Evolutionary conservation across 2,797 vertebrate genomes (phyloP).

Genomic region (Anomalospiza imberbis): DNA sequence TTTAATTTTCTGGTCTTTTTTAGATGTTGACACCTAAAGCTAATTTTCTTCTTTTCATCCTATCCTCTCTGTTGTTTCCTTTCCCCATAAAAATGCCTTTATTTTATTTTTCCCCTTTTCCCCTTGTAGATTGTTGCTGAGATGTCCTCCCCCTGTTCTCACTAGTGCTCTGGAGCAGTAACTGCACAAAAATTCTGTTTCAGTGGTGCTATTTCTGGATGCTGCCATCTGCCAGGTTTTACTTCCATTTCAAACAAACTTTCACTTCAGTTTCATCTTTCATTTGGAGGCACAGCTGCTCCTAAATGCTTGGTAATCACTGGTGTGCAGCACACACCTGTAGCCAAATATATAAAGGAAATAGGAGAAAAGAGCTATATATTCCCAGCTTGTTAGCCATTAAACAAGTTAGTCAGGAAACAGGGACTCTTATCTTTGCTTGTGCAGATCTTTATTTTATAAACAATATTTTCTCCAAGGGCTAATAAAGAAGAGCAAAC

Average conservation of each 20-base stretch:
- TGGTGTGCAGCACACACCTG: slow-evolving; percentile 28
- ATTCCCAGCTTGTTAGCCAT: slow-evolving; percentile 41
- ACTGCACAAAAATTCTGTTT: not conserved
- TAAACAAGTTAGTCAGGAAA: slow-evolving; percentile 57
- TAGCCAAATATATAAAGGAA: slow-evolving; percentile 29
- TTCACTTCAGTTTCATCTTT: slow-evolving; percentile 28
- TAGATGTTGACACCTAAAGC: not conserved
- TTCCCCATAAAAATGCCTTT: not conserved
- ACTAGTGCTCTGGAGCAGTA: not conserved
- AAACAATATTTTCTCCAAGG: slow-evolving; percentile 85
- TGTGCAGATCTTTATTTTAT: slow-evolving; percentile 89
- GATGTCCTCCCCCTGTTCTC: not conserved
- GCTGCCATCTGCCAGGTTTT: slow-evolving; percentile 41
- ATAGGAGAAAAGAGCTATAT: not conserved
- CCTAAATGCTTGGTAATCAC: slow-evolving; percentile 33
- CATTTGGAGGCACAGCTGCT: slow-evolving; percentile 49
- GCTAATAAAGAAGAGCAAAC: slow-evolving; percentile 85
- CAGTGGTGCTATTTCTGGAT: slow-evolving; percentile 32
- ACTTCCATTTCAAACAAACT: slow-evolving; percentile 47
- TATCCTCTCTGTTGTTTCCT: not conserved
- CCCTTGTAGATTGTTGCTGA: not conserved
- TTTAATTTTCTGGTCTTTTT: not conserved
- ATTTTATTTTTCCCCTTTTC: not conserved
- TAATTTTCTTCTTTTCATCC: not conserved
- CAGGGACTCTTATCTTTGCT: slow-evolving; percentile 82